Percentiles rank a stretch among this genome's conserved stretches.
phyloP scores from a whole-genome alignment of 2,888 invertebrate species.

The Drosophila putrida region DNA sequence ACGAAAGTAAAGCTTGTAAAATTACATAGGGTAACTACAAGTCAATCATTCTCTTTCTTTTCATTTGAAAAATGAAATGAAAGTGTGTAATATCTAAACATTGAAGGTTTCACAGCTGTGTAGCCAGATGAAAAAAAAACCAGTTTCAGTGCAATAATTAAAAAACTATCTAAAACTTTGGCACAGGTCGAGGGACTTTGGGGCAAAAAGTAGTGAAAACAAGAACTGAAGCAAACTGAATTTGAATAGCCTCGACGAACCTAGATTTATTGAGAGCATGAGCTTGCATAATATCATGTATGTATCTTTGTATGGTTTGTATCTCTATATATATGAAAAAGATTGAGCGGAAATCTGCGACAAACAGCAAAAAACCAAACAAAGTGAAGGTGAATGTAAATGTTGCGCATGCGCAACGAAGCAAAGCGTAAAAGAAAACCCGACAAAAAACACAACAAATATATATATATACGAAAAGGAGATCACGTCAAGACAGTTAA shows the following conservation, averaged over 20 bases:
- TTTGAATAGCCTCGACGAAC: constrained; percentile 8
- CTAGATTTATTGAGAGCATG: constrained; percentile 21
- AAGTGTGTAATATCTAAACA: constrained; percentile 30
- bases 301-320: constrained; percentile 4
- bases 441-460: constrained; percentile 5
- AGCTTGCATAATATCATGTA: constrained; percentile 53
- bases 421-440: constrained; percentile 23
- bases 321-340: neutral
- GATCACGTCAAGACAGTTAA: constrained; percentile 7
- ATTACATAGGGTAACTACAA: neutral
- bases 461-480: constrained; percentile 2
- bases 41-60: neutral
- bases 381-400: constrained; percentile 67
- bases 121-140: constrained; percentile 32
- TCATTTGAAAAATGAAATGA: constrained; percentile 15
- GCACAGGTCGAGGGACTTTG: constrained; percentile 4
- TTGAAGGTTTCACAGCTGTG: constrained; percentile 15
- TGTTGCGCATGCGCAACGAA: constrained; percentile 63
- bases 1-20: neutral
- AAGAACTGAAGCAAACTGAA: constrained; percentile 22
- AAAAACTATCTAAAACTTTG: constrained; percentile 5
- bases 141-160: constrained; percentile 52
- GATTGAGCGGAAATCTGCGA: constrained; percentile 45
- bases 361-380: constrained; percentile 14
- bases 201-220: neutral